Evolutionary conservation across 2,888 invertebrate genomes (phyloP).

Genomic region (Asteroscopus sphinx): DNA sequence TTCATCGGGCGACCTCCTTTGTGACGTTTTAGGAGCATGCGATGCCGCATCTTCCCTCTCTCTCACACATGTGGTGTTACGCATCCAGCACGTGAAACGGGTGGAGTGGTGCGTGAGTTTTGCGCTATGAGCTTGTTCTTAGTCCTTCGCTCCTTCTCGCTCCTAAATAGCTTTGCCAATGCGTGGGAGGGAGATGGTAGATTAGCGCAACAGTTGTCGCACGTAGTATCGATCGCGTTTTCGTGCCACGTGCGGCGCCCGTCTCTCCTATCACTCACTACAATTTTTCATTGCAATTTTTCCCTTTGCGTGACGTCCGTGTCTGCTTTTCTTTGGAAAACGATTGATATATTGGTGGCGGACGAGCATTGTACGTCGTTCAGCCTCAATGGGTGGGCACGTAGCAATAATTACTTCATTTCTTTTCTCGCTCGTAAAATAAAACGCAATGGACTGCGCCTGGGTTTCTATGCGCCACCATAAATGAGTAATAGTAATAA

Average conservation of each 20-base stretch:
- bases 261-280: slow-evolving; percentile 61
- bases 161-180: slow-evolving; percentile 29
- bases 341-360: slow-evolving; percentile 24
- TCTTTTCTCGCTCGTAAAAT: slow-evolving; percentile 70
- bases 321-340: slow-evolving; percentile 30
- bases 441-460: slow-evolving; percentile 66
- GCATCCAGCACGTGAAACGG: slow-evolving; percentile 62
- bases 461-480: slow-evolving; percentile 11
- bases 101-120: slow-evolving; percentile 79
- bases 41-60: slow-evolving; percentile 83
- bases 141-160: slow-evolving; percentile 73
- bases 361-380: slow-evolving; percentile 50
- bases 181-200: slow-evolving; percentile 64
- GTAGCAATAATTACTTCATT: slow-evolving; percentile 75
- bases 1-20: slow-evolving; percentile 87
- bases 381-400: slow-evolving; percentile 32
- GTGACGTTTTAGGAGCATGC: slow-evolving; percentile 84
- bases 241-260: slow-evolving; percentile 80
- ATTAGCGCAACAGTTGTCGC: slow-evolving; percentile 87
- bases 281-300: slow-evolving; percentile 58
- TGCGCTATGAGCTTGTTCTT: slow-evolving; percentile 79
- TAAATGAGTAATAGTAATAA: slow-evolving; percentile 32
- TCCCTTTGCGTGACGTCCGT: slow-evolving; percentile 57
- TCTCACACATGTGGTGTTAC: slow-evolving; percentile 50
- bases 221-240: slow-evolving; percentile 81